Conservation (phyloP, 2,888 invertebrate species). For the Trachelus troglodyta region DNA sequence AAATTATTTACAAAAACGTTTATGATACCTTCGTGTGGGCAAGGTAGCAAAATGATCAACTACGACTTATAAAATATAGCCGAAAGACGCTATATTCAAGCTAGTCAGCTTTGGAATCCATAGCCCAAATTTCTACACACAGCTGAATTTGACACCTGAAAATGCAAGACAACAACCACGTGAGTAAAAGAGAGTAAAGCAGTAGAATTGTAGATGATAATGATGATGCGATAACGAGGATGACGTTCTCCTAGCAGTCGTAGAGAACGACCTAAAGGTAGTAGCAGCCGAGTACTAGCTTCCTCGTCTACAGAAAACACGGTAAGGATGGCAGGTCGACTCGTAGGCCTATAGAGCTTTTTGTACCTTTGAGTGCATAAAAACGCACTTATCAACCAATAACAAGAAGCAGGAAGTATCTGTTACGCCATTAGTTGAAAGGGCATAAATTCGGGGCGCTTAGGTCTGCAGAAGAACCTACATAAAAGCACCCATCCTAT, state of each 20-base stretch:
- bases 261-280: no score
- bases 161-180: slow-evolving; percentile 42
- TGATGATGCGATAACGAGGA: neutral
- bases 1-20: slow-evolving; percentile 2
- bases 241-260: neutral
- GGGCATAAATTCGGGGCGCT: neutral
- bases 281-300: neutral
- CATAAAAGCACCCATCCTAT: neutral
- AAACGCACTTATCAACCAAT: neutral
- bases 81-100: slow-evolving; percentile 58
- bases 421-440: neutral
- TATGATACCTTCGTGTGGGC: slow-evolving; percentile 10
- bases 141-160: slow-evolving; percentile 80
- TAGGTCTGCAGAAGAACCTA: neutral
- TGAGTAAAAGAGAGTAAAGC: slow-evolving; percentile 7
- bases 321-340: neutral
- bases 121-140: slow-evolving; percentile 71
- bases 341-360: neutral
- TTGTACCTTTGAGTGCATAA: neutral
- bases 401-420: neutral
- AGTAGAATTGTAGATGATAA: neutral
- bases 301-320: neutral
- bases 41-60: slow-evolving; percentile 38
- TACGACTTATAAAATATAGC: slow-evolving; percentile 60
- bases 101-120: slow-evolving; percentile 51